A percentile compares a stretch with the other conserved stretches of the same genome.
phyloP scores from a whole-genome alignment of 2,113 vertebrate species.

The Saccopteryx leptura region DNA sequence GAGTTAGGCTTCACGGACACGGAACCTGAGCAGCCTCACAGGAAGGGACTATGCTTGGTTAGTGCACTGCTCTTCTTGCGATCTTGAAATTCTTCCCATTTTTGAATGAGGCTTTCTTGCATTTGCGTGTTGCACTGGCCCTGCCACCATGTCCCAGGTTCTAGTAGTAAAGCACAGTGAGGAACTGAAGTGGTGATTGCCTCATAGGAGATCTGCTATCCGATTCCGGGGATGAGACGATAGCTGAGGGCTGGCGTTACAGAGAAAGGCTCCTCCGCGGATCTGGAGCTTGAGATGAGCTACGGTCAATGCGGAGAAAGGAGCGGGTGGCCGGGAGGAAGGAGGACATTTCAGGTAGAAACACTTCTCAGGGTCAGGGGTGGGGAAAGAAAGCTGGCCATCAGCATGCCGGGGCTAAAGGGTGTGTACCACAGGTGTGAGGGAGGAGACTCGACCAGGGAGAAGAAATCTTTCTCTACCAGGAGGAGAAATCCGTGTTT shows the following conservation, averaged over 20 bases:
- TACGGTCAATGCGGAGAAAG: neutral
- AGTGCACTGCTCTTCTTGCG: neutral
- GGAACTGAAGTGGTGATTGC: neutral
- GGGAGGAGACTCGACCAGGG: neutral
- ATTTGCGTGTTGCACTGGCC: neutral
- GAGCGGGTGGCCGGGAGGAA: neutral
- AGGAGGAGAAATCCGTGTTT: neutral
- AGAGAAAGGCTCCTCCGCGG: neutral
- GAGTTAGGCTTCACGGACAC: too few species aligned
- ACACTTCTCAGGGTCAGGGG: neutral
- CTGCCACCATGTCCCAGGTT: neutral
- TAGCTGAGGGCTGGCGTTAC: rapidly evolving
- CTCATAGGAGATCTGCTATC: neutral
- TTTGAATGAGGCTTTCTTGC: rapidly evolving
- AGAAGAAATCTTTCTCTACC: neutral
- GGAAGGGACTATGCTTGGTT: neutral
- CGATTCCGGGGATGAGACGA: neutral
- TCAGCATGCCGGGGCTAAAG: neutral
- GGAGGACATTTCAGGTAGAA: neutral
- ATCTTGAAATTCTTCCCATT: neutral
- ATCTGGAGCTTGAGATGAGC: neutral
- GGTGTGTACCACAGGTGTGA: neutral
- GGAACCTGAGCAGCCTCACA: too few species aligned
- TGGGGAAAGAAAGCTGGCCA: neutral
- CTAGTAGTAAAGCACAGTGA: neutral